Evolutionary conservation across 2,797 vertebrate species (phyloP).

Genomic region (Lerista edwardsae): DNA sequence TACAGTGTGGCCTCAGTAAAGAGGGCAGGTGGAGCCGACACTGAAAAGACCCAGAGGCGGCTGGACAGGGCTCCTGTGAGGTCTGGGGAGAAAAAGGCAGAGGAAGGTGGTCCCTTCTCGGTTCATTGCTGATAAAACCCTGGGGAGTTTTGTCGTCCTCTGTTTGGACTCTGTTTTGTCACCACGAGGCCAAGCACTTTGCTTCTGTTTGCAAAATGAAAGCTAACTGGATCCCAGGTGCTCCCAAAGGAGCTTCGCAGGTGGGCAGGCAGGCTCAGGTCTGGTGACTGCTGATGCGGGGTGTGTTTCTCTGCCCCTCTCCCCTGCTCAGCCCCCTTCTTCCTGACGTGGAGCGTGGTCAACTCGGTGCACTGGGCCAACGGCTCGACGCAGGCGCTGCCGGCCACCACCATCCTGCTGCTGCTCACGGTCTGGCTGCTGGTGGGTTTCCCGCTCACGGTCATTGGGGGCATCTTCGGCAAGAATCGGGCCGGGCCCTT

Average conservation of each 20-base stretch:
- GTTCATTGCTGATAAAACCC: too few relatives aligned
- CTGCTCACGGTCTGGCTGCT: conserved; percentile 90
- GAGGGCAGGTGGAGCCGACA: too few relatives aligned
- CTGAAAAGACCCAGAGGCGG: too few relatives aligned
- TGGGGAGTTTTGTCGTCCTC: background rate
- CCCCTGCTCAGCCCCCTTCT: conserved; percentile 85
- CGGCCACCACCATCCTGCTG: conserved; percentile 89
- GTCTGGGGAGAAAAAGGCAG: too few relatives aligned
- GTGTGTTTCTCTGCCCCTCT: background rate
- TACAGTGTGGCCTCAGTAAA: too few relatives aligned
- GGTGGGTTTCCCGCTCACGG: conserved; percentile 92
- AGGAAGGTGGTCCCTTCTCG: too few relatives aligned
- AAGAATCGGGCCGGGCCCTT: conserved; percentile 88
- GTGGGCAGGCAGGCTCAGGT: background rate
- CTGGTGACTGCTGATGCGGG: background rate
- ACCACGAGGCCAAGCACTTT: background rate
- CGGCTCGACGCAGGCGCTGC: conserved; percentile 91
- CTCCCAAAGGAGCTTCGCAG: too few relatives aligned
- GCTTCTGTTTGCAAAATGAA: background rate
- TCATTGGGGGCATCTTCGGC: conserved; percentile 93
- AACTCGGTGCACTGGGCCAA: conserved; percentile 94
- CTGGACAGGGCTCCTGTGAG: too few relatives aligned
- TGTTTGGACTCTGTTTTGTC: background rate
- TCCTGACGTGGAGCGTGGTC: conserved; percentile 92
- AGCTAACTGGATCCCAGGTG: background rate